Percentiles rank a stretch among this genome's conserved stretches.
phyloP scores from a whole-genome alignment of 2,888 invertebrate genomes.

The Coecobrya sp. region DNA sequence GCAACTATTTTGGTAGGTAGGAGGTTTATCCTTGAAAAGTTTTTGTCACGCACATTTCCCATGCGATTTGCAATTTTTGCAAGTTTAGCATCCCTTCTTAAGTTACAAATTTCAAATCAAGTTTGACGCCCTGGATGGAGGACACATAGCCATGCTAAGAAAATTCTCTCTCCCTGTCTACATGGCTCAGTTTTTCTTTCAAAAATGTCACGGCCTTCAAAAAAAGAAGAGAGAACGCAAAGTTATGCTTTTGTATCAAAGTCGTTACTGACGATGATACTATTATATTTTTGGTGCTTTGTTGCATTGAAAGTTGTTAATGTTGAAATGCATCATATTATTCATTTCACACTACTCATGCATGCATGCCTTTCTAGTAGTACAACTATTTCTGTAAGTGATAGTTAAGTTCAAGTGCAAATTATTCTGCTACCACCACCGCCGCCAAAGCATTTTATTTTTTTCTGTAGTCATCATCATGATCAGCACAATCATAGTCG shows the following conservation, averaged over 20 bases:
- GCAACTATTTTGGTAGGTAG: constrained; percentile 1
- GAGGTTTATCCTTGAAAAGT: constrained; percentile 49
- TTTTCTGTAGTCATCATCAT: constrained; percentile 11
- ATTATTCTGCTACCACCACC: background rate
- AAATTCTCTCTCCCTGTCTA: background rate
- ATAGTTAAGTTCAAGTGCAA: constrained; percentile 45
- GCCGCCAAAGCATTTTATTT: constrained; percentile 36
- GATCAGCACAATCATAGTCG: background rate
- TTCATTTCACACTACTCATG: background rate
- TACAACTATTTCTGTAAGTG: background rate
- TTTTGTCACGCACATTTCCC: constrained; percentile 53
- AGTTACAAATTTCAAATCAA: constrained; percentile 38
- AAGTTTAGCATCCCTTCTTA: constrained; percentile 5
- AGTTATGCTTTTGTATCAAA: background rate
- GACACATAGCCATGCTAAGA: background rate
- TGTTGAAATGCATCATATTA: background rate
- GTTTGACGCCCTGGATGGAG: constrained; percentile 45
- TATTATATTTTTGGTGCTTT: background rate
- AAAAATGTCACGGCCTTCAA: constrained; percentile 30
- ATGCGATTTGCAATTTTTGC: constrained; percentile 44
- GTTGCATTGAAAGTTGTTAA: background rate
- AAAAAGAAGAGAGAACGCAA: background rate
- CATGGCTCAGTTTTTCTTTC: background rate
- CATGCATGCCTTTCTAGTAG: background rate
- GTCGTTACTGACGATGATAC: background rate